Evolutionary conservation across 2,113 vertebrate species (phyloP).

Genomic region (Microcebus tavaratra): DNA sequence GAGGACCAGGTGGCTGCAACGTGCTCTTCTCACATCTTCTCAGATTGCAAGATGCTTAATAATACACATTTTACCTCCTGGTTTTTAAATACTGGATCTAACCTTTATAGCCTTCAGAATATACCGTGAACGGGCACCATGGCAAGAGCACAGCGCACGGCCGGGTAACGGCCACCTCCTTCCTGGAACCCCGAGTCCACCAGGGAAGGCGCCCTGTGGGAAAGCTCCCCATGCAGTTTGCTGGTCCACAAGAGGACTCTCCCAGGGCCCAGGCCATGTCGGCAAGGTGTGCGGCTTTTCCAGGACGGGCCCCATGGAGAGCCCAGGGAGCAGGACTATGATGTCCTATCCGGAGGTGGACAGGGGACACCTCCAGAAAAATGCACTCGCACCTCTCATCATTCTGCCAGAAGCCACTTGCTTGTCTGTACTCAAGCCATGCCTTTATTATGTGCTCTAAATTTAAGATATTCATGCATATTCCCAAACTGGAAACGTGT

Average conservation of each 20-base stretch:
- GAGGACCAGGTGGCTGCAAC: accelerated
- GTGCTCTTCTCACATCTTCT: too few relatives aligned
- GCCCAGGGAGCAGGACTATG: accelerated
- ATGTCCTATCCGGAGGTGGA: accelerated
- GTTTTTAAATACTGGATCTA: background rate
- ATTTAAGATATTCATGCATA: background rate
- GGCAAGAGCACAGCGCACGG: accelerated
- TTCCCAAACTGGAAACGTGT: background rate
- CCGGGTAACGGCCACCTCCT: accelerated
- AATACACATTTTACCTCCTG: accelerated
- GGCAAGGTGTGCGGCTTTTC: accelerated
- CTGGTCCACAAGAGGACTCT: accelerated
- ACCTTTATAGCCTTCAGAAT: background rate
- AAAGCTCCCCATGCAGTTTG: accelerated
- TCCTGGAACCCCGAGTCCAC: background rate
- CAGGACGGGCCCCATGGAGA: accelerated
- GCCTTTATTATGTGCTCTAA: background rate
- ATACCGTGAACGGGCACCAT: accelerated
- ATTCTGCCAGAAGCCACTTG: accelerated
- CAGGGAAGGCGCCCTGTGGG: accelerated
- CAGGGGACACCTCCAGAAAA: too few relatives aligned
- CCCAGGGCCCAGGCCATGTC: accelerated
- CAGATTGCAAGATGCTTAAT: accelerated
- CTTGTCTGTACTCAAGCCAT: background rate
- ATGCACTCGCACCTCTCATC: accelerated